Percentiles rank a stretch among this genome's conserved stretches.
phyloP scores from a whole-genome alignment of 2,797 vertebrate species.

The Sardinella longiceps region DNA sequence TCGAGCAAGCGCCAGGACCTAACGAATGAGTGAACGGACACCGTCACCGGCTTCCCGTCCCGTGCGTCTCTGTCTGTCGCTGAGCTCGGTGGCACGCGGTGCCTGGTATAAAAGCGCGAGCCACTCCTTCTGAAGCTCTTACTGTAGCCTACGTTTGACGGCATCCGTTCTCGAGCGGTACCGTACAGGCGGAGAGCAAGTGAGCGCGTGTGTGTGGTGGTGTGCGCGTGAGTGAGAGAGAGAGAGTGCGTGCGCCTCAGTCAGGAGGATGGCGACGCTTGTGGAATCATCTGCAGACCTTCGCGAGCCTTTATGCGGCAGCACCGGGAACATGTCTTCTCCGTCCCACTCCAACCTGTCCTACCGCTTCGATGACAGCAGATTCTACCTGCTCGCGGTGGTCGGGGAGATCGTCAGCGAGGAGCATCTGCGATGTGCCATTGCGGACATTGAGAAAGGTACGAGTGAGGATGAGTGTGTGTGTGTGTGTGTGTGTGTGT shows the following conservation, averaged over 20 bases:
- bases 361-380: constrained; percentile 91
- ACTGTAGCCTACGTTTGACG: constrained; percentile 75
- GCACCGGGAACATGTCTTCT: constrained; percentile 67
- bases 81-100: constrained; percentile 78
- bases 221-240: constrained; percentile 27
- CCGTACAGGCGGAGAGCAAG: constrained; percentile 56
- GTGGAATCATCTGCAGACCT: constrained; percentile 76
- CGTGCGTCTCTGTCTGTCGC: constrained; percentile 73
- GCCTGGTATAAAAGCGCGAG: constrained; percentile 86
- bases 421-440: constrained; percentile 90
- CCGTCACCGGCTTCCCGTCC: constrained; percentile 63
- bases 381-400: constrained; percentile 94
- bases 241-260: constrained; percentile 43
- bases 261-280: constrained; percentile 83
- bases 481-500: too few relatives aligned
- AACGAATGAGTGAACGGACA: constrained; percentile 56
- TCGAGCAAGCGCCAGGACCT: constrained; percentile 78
- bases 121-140: constrained; percentile 77
- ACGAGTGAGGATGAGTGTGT: constrained; percentile 66
- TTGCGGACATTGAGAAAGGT: constrained; percentile 93
- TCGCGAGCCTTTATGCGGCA: constrained; percentile 61
- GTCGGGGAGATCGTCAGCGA: constrained; percentile 89
- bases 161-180: constrained; percentile 59
- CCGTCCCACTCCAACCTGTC: constrained; percentile 81
- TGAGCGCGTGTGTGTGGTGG: constrained; percentile 44